Conservation (phyloP, 2,797 vertebrate genomes). For the Diplodus sargus region DNA sequence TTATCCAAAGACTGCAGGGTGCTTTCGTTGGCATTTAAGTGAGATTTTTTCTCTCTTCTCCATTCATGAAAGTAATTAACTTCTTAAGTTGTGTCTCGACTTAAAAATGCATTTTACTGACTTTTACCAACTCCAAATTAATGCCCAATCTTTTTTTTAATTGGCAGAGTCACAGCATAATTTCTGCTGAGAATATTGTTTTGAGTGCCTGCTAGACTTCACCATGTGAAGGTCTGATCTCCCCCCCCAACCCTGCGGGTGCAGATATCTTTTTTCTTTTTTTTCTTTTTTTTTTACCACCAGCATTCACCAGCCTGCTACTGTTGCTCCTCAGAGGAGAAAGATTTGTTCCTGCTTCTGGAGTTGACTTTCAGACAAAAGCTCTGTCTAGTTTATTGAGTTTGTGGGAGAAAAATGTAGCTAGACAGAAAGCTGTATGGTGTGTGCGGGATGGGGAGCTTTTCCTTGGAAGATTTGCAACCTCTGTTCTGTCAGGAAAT, state of each 20-base stretch:
- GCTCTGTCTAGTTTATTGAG: slow-evolving; percentile 40
- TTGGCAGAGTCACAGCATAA: slow-evolving; percentile 10
- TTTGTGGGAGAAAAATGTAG: slow-evolving; percentile 23
- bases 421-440: slow-evolving; percentile 2
- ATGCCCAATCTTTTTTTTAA: not conserved
- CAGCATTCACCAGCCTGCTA: not conserved
- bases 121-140: not conserved
- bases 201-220: not conserved
- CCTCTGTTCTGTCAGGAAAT: slow-evolving; percentile 36
- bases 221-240: not conserved
- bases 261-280: not conserved
- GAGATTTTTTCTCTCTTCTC: slow-evolving; percentile 15
- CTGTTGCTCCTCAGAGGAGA: slow-evolving; percentile 7
- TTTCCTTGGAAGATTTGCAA: slow-evolving; percentile 15
- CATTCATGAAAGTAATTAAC: slow-evolving; percentile 37
- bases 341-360: slow-evolving; percentile 16
- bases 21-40: slow-evolving; percentile 26
- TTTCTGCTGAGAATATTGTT: slow-evolving; percentile 9
- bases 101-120: slow-evolving; percentile 24
- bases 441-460: not conserved
- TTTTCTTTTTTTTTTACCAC: not conserved
- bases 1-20: slow-evolving; percentile 12
- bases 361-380: slow-evolving; percentile 12
- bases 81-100: slow-evolving; percentile 11
- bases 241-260: not conserved